Percentiles rank a stretch among this genome's conserved stretches.
phyloP scores from a whole-genome alignment of 2,888 invertebrate genomes.

The Paralinhomoeus sp. region DNA sequence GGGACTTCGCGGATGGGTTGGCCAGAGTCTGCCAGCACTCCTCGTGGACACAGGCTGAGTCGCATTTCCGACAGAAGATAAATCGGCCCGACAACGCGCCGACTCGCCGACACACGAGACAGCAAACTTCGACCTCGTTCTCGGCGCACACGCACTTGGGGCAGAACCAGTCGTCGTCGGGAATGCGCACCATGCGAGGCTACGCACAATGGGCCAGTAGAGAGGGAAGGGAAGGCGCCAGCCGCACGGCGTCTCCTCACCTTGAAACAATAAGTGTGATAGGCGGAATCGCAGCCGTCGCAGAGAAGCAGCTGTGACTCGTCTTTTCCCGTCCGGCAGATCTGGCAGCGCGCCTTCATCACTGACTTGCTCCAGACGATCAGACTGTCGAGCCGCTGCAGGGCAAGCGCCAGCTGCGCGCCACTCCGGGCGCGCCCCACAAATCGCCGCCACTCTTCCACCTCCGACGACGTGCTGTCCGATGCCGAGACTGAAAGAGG shows the following conservation, averaged over 20 bases:
- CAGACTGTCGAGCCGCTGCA: constrained; percentile 61
- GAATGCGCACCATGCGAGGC: constrained; percentile 54
- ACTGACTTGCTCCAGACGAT: constrained; percentile 98
- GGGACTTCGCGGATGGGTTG: not conserved
- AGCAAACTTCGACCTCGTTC: constrained; percentile 68
- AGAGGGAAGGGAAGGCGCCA: too few relatives aligned
- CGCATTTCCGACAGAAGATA: constrained; percentile 6
- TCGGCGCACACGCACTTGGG: constrained; percentile 57
- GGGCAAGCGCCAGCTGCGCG: constrained; percentile 66
- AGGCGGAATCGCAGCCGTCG: constrained; percentile 92
- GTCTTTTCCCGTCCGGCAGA: constrained; percentile 82
- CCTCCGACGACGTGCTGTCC: constrained; percentile 35
- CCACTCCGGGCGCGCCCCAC: constrained; percentile 59
- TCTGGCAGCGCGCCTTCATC: constrained; percentile 71
- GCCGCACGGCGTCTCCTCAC: constrained; percentile 11
- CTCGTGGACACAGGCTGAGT: constrained; percentile 5
- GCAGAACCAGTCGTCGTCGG: constrained; percentile 95
- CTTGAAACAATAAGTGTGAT: constrained; percentile 94
- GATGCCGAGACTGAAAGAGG: too few relatives aligned
- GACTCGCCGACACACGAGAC: constrained; percentile 56
- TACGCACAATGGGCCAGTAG: too few relatives aligned
- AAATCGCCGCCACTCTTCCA: constrained; percentile 57
- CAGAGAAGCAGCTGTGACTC: constrained; percentile 80
- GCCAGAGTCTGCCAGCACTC: constrained; percentile 4
- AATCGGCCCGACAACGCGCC: too few relatives aligned